Percentiles rank a stretch among this genome's conserved stretches.
These are phyloP conservation scores for Trichosurus vulpecula DNA, from an alignment of 2,797 vertebrate genomes.

Conservation along the genomic window DNA sequence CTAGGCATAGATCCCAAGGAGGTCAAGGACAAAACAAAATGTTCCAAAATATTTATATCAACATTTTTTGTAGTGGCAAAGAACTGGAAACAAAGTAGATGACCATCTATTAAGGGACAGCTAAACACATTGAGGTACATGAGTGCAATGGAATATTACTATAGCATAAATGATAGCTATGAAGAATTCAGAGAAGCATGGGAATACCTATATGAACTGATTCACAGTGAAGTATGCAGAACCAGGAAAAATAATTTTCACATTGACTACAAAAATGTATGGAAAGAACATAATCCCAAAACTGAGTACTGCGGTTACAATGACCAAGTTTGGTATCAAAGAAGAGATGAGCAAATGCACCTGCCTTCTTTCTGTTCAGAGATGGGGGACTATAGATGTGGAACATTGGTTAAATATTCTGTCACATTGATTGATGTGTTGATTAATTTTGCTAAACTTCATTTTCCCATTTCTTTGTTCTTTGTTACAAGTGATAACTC, in stretches of 20 bases:
- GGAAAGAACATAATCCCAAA: neutral
- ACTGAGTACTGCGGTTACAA: neutral
- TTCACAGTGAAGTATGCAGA: neutral
- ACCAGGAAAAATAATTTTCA: neutral
- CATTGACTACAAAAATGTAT: neutral
- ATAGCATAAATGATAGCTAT: neutral
- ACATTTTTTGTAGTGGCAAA: neutral
- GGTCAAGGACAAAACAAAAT: neutral
- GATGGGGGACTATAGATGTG: neutral
- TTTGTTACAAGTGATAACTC: neutral
- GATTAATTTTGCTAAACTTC: neutral
- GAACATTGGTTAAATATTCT: neutral
- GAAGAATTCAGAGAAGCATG: neutral
- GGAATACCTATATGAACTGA: neutral
- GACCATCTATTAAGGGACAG: neutral
- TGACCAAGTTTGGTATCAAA: neutral
- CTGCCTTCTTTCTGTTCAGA: neutral
- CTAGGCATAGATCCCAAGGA: neutral
- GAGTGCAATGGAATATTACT: neutral
- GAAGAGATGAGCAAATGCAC: neutral
- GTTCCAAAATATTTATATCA: neutral
- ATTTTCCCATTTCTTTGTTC: neutral
- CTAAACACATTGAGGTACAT: neutral
- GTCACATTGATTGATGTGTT: neutral
- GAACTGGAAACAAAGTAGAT: neutral